These are phyloP conservation scores for Criorhina ranunculi DNA, from an alignment of 2,888 invertebrate genomes.

Conservation along the genomic window DNA sequence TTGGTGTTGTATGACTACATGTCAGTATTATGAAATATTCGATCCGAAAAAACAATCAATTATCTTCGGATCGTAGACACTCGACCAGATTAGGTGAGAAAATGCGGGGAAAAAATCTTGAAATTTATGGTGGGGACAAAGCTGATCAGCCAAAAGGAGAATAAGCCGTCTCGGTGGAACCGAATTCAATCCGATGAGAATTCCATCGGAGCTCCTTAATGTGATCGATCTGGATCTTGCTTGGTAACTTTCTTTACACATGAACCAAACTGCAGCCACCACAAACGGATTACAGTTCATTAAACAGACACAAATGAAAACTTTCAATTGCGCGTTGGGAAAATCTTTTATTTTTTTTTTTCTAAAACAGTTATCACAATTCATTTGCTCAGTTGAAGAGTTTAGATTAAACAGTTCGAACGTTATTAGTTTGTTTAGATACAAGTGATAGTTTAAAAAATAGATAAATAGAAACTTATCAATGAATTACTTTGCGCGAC, in stretches of 20 bases:
- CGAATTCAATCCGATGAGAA: slow-evolving; percentile 63
- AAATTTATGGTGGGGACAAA: slow-evolving; percentile 36
- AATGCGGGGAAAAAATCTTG: slow-evolving; percentile 47
- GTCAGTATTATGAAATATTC: slow-evolving; percentile 54
- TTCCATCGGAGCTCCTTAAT: slow-evolving; percentile 67
- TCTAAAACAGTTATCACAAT: slow-evolving; percentile 57
- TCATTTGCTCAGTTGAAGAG: slow-evolving; percentile 65
- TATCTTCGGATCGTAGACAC: neutral
- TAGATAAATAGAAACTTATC: neutral
- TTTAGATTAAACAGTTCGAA: slow-evolving; percentile 60
- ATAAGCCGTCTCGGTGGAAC: slow-evolving; percentile 17
- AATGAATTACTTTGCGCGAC: slow-evolving; percentile 54
- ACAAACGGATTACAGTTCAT: slow-evolving; percentile 59
- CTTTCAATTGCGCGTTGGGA: slow-evolving; percentile 62
- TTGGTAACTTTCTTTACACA: slow-evolving; percentile 74
- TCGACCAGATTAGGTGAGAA: slow-evolving; percentile 43
- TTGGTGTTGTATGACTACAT: slow-evolving; percentile 44
- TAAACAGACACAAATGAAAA: slow-evolving; percentile 43
- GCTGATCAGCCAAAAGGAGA: slow-evolving; percentile 55
- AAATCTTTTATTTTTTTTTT: slow-evolving; percentile 43
- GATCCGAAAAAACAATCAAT: slow-evolving; percentile 50
- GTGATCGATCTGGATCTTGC: slow-evolving; percentile 74
- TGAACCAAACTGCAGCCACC: slow-evolving; percentile 42
- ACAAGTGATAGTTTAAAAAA: slow-evolving; percentile 6
- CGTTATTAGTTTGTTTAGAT: slow-evolving; percentile 25